phyloP scores from a whole-genome alignment of 2,113 vertebrate genomes.

The Chaenocephalus aceratus region DNA sequence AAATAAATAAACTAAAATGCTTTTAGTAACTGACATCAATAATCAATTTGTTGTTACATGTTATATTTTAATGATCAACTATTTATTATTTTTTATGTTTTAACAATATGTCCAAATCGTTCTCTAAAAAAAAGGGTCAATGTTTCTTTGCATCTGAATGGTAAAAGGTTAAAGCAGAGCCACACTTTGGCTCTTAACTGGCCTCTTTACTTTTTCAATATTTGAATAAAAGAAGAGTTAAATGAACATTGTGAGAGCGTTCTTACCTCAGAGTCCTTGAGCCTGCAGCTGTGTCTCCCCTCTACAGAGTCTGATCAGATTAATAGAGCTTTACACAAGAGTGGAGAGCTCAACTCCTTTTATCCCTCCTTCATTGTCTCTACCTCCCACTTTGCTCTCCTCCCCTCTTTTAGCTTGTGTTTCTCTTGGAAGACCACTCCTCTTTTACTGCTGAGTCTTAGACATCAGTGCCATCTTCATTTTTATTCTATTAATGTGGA shows the following conservation, averaged over 20 bases:
- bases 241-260: background rate
- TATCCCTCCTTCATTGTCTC: constrained; percentile 57
- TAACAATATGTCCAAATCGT: background rate
- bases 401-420: constrained; percentile 30
- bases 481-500: background rate
- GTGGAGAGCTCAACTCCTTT: constrained; percentile 46
- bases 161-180: background rate
- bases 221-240: background rate
- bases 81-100: background rate
- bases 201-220: background rate
- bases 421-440: constrained; percentile 50
- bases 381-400: constrained; percentile 32
- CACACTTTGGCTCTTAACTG: background rate
- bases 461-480: background rate
- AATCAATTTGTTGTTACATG: background rate
- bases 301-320: constrained; percentile 61
- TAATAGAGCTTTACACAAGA: constrained; percentile 73
- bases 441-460: constrained; percentile 39
- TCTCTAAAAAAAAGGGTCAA: background rate
- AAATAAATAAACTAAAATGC: background rate
- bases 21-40: background rate
- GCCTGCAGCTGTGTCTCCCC: constrained; percentile 27
- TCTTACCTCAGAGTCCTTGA: constrained; percentile 55
- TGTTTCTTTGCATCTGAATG: background rate
- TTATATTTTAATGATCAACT: background rate